Conservation (phyloP, 2,888 invertebrate species). For the Ctena decussata region DNA sequence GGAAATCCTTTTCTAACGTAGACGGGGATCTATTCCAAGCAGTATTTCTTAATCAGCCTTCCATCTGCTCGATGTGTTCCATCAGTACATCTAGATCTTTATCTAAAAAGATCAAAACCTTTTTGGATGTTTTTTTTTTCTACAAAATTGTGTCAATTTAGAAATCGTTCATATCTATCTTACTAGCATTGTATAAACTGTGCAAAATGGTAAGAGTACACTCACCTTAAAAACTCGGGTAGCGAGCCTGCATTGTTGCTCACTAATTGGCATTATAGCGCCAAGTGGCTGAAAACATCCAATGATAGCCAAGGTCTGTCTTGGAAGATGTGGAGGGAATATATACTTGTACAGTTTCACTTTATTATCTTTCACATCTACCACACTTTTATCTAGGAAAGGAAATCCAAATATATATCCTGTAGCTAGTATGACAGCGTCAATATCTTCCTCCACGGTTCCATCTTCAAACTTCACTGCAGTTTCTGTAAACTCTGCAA, state of each 20-base stretch:
- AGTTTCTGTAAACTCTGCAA: slow-evolving; percentile 78
- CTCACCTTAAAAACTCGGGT: slow-evolving; percentile 84
- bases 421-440: slow-evolving; percentile 86
- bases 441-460: slow-evolving; percentile 81
- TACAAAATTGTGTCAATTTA: no score
- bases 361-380: slow-evolving; percentile 80
- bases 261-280: slow-evolving; percentile 87
- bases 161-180: no score
- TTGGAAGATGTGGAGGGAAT: slow-evolving; percentile 85
- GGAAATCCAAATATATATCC: slow-evolving; percentile 87
- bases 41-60: no score
- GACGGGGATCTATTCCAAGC: no score
- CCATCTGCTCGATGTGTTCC: no score
- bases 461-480: slow-evolving; percentile 84
- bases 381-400: slow-evolving; percentile 83
- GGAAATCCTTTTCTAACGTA: no score
- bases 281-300: slow-evolving; percentile 87
- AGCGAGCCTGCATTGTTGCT: slow-evolving; percentile 87
- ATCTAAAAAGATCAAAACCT: no score
- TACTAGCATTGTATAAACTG: no score
- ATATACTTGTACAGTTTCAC: slow-evolving; percentile 87
- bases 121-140: no score
- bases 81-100: no score
- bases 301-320: slow-evolving; percentile 86
- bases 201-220: no score